These are phyloP conservation scores for Listronotus bonariensis DNA, from an alignment of 1,140 invertebrate species.

Conservation along the genomic window DNA sequence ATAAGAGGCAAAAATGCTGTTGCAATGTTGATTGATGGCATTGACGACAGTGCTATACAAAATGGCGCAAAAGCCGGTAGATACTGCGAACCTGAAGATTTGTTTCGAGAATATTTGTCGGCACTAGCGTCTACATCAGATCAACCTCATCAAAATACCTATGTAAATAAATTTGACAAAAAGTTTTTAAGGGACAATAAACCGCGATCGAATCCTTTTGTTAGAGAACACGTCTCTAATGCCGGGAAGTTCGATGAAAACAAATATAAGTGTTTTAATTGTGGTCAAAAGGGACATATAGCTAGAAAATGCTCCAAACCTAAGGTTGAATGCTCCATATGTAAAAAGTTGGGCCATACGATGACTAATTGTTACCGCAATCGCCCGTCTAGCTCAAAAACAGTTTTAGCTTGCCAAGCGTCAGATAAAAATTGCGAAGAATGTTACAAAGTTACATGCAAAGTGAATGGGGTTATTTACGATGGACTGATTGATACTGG, in stretches of 20 bases:
- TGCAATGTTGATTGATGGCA: constrained; percentile 21
- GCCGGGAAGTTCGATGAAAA: no score
- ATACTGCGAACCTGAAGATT: no score
- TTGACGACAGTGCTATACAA: constrained; percentile 17
- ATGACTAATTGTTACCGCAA: no score
- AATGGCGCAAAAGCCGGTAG: constrained; percentile 23
- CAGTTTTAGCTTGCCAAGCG: background rate
- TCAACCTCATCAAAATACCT: background rate
- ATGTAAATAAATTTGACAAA: constrained; percentile 1
- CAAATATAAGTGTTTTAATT: no score
- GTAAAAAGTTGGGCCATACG: no score
- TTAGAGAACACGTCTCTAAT: no score
- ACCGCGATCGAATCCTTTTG: no score
- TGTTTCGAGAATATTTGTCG: constrained; percentile 27
- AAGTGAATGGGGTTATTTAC: background rate
- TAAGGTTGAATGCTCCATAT: no score
- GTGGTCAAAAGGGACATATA: no score
- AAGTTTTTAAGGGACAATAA: no score
- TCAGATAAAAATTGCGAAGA: constrained; percentile 4
- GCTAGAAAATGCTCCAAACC: no score
- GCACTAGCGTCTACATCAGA: background rate
- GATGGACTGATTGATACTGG: constrained; percentile 4
- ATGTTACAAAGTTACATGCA: background rate
- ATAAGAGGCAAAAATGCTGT: constrained; percentile 22
- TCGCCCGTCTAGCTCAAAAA: background rate